Percentiles rank a stretch among this genome's conserved stretches.
phyloP scores from a whole-genome alignment of 2,888 invertebrate species.

The Seira ritae region DNA sequence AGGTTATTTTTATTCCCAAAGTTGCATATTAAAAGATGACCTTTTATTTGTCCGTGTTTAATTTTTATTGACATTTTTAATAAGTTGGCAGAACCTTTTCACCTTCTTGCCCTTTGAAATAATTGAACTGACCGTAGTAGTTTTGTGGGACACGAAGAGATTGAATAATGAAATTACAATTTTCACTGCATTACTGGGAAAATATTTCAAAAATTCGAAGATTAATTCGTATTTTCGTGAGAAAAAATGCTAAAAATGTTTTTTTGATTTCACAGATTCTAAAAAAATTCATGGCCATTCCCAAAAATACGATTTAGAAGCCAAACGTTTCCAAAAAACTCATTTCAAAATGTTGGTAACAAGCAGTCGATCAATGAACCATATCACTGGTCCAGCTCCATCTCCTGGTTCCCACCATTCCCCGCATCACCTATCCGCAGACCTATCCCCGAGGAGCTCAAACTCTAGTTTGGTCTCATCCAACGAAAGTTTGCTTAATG shows the following conservation, averaged over 20 bases:
- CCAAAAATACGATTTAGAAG: background rate
- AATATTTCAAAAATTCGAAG: background rate
- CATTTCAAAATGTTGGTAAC: slow-evolving; percentile 61
- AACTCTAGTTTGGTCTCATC: slow-evolving; percentile 56
- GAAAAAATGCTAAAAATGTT: slow-evolving; percentile 19
- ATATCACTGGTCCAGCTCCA: slow-evolving; percentile 38
- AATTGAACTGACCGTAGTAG: slow-evolving; percentile 13
- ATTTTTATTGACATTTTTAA: slow-evolving; percentile 3
- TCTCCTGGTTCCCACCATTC: slow-evolving; percentile 46
- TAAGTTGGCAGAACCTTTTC: no score
- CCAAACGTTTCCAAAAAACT: background rate
- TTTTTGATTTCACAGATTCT: slow-evolving; percentile 17
- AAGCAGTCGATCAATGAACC: slow-evolving; percentile 50
- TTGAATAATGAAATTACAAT: background rate
- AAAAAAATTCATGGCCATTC: slow-evolving; percentile 7
- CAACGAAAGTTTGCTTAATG: slow-evolving; percentile 54
- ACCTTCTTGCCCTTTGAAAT: no score
- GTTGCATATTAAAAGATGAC: background rate
- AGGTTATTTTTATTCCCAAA: slow-evolving; percentile 24
- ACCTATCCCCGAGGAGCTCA: slow-evolving; percentile 63
- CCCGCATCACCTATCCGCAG: slow-evolving; percentile 43
- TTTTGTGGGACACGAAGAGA: background rate
- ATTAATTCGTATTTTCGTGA: slow-evolving; percentile 12
- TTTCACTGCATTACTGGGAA: background rate
- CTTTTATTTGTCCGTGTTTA: background rate